These are phyloP conservation scores for Anneissia japonica DNA, from an alignment of 35 echinoderm and acorn worm genomes.

Conservation along the genomic window DNA sequence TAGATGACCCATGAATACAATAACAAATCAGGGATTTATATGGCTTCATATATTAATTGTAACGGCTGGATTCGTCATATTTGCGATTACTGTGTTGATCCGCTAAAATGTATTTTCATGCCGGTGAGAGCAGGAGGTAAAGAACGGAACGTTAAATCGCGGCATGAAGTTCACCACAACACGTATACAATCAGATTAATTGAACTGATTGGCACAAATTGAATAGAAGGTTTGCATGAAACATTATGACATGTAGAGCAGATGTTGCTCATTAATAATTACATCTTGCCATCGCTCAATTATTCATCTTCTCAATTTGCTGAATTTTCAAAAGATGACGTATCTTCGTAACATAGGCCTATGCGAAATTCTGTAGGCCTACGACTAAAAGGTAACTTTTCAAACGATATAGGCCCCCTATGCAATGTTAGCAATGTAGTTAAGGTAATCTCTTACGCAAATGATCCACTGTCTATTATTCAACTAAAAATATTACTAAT, in stretches of 20 bases:
- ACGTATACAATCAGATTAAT: background rate
- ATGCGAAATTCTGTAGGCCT: too few relatives aligned
- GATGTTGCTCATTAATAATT: background rate
- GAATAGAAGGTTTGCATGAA: background rate
- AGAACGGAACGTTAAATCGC: background rate
- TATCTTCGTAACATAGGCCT: too few relatives aligned
- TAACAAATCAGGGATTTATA: background rate
- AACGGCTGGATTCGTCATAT: background rate
- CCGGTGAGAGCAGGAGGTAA: background rate
- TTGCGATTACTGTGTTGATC: background rate
- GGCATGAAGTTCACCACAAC: background rate
- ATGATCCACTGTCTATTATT: too few relatives aligned
- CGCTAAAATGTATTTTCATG: background rate
- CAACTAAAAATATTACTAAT: too few relatives aligned
- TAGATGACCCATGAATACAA: background rate
- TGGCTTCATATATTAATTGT: background rate
- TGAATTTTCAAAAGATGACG: too few relatives aligned
- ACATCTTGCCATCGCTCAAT: too few relatives aligned
- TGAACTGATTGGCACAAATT: background rate
- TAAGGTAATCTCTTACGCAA: too few relatives aligned
- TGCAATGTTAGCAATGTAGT: too few relatives aligned
- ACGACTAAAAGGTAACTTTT: too few relatives aligned
- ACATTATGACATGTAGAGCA: background rate
- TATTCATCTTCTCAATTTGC: too few relatives aligned
- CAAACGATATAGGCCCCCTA: too few relatives aligned